Conservation (phyloP, 1,140 invertebrate genomes). For the Aphaenogaster rudis region DNA sequence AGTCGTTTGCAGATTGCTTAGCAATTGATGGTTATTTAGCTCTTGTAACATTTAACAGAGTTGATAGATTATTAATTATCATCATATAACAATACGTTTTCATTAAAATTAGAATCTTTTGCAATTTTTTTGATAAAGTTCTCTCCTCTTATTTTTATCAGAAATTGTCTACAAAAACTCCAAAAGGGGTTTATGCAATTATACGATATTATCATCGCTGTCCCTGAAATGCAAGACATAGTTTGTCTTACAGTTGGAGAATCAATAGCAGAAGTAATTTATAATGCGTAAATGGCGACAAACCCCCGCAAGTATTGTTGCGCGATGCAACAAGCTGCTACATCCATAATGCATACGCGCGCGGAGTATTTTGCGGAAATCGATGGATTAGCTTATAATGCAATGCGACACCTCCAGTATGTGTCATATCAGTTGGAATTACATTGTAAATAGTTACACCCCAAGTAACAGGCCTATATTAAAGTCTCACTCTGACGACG, state of each 20-base stretch:
- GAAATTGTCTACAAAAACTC: neutral
- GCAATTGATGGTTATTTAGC: neutral
- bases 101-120: neutral
- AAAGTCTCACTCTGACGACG: neutral
- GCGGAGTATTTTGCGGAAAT: slow-evolving; percentile 41
- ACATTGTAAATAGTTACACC: neutral
- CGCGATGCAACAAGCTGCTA: slow-evolving; percentile 15
- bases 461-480: neutral
- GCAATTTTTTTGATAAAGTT: neutral
- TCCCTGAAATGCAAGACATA: neutral
- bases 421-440: neutral
- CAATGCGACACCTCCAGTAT: neutral
- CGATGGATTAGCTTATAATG: slow-evolving; percentile 32
- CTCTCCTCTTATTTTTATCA: neutral
- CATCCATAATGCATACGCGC: slow-evolving; percentile 46
- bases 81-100: neutral
- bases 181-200: neutral
- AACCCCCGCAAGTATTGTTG: neutral
- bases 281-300: neutral
- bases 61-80: neutral
- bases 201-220: neutral
- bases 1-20: neutral
- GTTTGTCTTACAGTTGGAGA: neutral
- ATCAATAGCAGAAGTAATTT: slow-evolving; percentile 35
- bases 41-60: neutral